A percentile compares a stretch with the other conserved stretches of the same genome.
These are phyloP conservation scores for Rhogogaster chlorosoma DNA, from an alignment of 2,888 invertebrate species.

Conservation along the genomic window DNA sequence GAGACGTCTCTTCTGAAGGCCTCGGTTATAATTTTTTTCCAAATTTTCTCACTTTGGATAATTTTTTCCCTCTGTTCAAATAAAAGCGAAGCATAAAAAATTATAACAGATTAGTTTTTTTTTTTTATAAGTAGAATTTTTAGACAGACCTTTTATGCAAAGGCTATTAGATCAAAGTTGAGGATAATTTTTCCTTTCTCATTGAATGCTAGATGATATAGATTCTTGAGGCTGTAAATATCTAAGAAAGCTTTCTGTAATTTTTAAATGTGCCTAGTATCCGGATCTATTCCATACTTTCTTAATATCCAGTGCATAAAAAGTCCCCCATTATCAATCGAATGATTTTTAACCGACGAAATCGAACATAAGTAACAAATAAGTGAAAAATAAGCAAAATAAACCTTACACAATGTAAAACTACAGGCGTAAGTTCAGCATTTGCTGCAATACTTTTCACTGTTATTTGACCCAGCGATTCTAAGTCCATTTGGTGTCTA, in stretches of 20 bases:
- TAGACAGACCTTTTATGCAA: background rate
- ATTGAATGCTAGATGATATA: no score
- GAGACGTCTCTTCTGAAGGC: constrained; percentile 87
- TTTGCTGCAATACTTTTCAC: constrained; percentile 83
- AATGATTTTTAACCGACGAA: background rate
- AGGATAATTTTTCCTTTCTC: background rate
- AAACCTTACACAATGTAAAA: constrained; percentile 77
- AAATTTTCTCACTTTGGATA: constrained; percentile 82
- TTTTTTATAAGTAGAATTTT: background rate
- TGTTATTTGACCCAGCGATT: constrained; percentile 84
- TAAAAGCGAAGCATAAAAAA: background rate
- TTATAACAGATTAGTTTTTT: background rate
- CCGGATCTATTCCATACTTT: no score
- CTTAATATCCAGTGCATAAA: background rate
- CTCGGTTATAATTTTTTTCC: constrained; percentile 83
- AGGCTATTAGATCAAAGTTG: background rate
- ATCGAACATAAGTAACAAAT: background rate
- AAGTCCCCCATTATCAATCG: background rate
- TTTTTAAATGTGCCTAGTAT: background rate
- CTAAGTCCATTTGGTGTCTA: constrained; percentile 84
- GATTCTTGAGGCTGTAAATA: background rate
- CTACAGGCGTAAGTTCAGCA: constrained; percentile 72
- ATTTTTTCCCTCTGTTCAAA: constrained; percentile 82
- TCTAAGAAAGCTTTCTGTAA: background rate
- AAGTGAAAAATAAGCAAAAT: constrained; percentile 51